phyloP scores from a whole-genome alignment of 1,140 invertebrate species.

The Rhopalosiphum padi region DNA sequence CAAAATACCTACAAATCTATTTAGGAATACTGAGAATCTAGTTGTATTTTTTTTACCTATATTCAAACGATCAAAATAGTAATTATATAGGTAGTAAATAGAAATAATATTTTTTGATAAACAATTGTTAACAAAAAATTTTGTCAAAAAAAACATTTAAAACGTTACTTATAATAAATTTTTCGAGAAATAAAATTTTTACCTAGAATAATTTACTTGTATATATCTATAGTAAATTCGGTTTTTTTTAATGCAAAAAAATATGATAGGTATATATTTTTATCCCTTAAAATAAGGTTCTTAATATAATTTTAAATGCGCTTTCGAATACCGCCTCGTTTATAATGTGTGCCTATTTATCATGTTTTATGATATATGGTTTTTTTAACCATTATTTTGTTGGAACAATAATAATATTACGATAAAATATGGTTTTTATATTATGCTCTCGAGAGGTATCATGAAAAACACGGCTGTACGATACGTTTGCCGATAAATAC shows the following conservation, averaged over 20 bases:
- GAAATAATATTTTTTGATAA: not conserved
- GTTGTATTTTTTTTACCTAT: not conserved
- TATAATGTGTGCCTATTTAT: not conserved
- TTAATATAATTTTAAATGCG: not conserved
- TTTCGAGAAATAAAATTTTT: not conserved
- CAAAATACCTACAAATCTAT: not conserved
- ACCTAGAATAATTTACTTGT: not conserved
- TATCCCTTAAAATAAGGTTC: not conserved
- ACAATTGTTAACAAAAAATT: not conserved
- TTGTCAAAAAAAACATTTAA: not conserved
- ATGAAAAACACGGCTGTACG: not conserved
- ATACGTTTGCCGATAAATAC: not conserved
- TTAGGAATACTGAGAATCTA: not conserved
- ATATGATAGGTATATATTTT: not conserved
- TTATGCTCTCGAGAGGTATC: not conserved
- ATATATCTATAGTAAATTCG: not conserved
- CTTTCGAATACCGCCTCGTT: not conserved
- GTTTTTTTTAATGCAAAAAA: not conserved
- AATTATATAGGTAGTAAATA: not conserved
- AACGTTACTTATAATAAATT: not conserved
- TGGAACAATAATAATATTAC: not conserved
- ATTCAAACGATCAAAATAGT: not conserved
- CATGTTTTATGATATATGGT: not conserved
- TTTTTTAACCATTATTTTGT: not conserved
- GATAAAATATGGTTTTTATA: constrained; percentile 36